Conservation (phyloP, 2,797 vertebrate genomes). For the Melopsittacus undulatus region DNA sequence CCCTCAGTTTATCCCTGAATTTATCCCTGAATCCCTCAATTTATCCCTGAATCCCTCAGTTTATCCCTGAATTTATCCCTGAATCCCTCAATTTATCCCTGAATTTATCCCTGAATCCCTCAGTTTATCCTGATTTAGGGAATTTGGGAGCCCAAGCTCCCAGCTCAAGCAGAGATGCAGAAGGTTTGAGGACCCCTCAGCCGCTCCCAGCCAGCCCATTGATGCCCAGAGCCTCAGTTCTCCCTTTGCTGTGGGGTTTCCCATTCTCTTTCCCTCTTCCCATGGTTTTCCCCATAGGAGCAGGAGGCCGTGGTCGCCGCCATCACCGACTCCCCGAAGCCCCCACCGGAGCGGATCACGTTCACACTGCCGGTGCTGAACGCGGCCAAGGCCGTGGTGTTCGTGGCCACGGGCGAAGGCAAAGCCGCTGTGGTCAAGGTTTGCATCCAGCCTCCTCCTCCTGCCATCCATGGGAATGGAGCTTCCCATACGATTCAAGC, state of each 20-base stretch:
- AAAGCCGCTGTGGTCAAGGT: constrained; percentile 87
- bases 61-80: too few relatives aligned
- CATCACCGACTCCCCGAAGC: constrained; percentile 91
- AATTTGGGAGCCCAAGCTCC: too few relatives aligned
- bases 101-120: background rate
- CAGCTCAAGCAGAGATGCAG: accelerated
- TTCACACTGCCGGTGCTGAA: constrained; percentile 90
- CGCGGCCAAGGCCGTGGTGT: constrained; percentile 84
- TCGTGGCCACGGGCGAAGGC: constrained; percentile 89
- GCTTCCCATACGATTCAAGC: accelerated
- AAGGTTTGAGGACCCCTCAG: accelerated
- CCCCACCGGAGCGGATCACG: constrained; percentile 87
- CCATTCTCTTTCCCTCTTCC: background rate
- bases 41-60: too few relatives aligned
- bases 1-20: too few relatives aligned
- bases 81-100: too few relatives aligned
- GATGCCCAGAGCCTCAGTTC: background rate
- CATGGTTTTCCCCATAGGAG: constrained; percentile 73
- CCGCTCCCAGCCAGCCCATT: background rate
- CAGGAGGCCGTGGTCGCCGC: constrained; percentile 85
- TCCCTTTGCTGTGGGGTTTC: background rate
- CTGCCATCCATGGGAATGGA: accelerated
- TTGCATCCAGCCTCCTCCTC: accelerated
- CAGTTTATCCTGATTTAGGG: background rate
- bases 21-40: too few relatives aligned